Base-by-base conservation (phyloP, 2,797 vertebrate genomes). In the Momotus momota region DNA sequence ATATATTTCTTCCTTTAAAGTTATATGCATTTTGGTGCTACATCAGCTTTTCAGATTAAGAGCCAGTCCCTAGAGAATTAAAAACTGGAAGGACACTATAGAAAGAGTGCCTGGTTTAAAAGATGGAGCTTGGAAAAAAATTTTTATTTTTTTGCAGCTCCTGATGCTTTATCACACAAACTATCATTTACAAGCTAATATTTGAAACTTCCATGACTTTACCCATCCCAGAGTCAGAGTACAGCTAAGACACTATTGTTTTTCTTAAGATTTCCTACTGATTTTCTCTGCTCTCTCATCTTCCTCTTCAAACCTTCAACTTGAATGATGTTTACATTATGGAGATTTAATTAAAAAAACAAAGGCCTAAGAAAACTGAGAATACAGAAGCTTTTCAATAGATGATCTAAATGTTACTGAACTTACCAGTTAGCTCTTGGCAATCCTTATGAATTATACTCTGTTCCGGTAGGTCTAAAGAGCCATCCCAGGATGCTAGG, bases 381-480 rank as follows among this genome's bases (percentile, higher is more conserved):
- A 80, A 62, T 12, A 73, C 18, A 62, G 10, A 62, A 73, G 29
- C 52, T 81, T 93, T 71, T 61, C 71, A 29, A 9, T 3, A 45
- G 23, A 40, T 20, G 41, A 51, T 88, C 71, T 57, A 55, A 94
- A 94, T 14, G 6, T 21, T 83, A 71, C 5, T 79, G 80, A 86
- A 98, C 99, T 98, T 97, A 99, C 99, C 99, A 58, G 99, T 98
- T 72, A 99, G 98, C 86, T 99, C 98, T 93, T 99, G 98, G 97
- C 99, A 99, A 96, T 99, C 98, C 96, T 98, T 98, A 97, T 99
- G 99, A 98, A 99, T 98, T 83, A 98, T 93, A 11, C 96, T 98
- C 97, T 99, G 99, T 97, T 99, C 99, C 58, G 99, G 98, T 35
- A 99, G 97, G 97, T 99, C 99, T 74, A 99, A 98, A 94, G 98